Conservation (phyloP, 2,888 invertebrate genomes). For the Drosophila crucigera region DNA sequence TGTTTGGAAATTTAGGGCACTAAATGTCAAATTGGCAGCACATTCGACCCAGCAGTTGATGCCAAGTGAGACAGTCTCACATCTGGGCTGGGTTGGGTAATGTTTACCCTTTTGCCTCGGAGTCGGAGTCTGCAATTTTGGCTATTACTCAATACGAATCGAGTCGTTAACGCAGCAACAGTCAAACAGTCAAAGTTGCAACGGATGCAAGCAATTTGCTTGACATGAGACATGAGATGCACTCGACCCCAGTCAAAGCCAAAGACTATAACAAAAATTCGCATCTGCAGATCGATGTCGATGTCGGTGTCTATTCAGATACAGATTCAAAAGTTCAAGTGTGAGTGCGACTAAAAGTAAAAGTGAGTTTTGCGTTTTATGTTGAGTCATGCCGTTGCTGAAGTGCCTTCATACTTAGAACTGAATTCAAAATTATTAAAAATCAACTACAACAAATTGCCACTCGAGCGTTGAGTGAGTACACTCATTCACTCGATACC, state of each 20-base stretch:
- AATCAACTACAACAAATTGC: conserved; percentile 46
- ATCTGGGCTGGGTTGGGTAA: conserved; percentile 41
- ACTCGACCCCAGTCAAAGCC: conserved; percentile 35
- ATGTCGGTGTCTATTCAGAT: conserved; percentile 1
- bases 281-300: conserved; percentile 8
- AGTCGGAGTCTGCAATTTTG: conserved; percentile 13
- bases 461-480: conserved; percentile 40
- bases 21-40: conserved; percentile 54
- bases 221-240: conserved; percentile 44
- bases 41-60: conserved; percentile 14
- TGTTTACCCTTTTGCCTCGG: conserved; percentile 31
- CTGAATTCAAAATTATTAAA: conserved; percentile 12
- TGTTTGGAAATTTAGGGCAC: not conserved
- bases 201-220: conserved; percentile 73
- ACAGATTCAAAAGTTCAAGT: conserved; percentile 24
- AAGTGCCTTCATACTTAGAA: conserved; percentile 41
- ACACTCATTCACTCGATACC: conserved; percentile 9
- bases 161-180: conserved; percentile 4
- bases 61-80: conserved; percentile 19
- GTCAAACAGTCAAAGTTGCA: conserved; percentile 19
- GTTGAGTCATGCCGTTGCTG: conserved; percentile 57
- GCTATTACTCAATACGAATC: conserved; percentile 29
- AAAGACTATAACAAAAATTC: conserved; percentile 3
- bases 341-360: conserved; percentile 53
- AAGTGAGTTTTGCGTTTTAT: conserved; percentile 49